Evolutionary conservation across 1,140 invertebrate genomes (phyloP).

Genomic region (Carcinoscorpius rotundicauda): DNA sequence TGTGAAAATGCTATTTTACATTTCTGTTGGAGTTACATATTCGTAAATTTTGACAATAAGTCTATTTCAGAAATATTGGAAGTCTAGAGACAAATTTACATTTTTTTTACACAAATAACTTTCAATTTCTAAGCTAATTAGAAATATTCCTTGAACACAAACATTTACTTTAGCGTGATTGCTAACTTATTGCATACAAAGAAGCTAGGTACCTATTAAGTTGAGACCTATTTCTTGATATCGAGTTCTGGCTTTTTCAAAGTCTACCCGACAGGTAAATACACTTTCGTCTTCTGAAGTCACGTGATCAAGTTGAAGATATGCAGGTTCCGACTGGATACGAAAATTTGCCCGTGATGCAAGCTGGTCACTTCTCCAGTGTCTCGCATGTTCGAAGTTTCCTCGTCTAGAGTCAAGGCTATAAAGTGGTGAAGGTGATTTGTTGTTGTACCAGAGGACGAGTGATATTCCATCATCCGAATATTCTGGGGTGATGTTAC

Average conservation of each 20-base stretch:
- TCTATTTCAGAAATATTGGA: too few relatives aligned
- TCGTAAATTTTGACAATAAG: too few relatives aligned
- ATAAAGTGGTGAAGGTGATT: conserved; percentile 59
- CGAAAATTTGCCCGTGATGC: conserved; percentile 8
- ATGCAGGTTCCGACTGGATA: conserved; percentile 40
- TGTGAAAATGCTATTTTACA: too few relatives aligned
- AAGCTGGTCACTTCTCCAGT: conserved; percentile 4
- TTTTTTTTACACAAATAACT: too few relatives aligned
- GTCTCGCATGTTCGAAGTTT: conserved; percentile 10
- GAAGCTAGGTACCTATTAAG: conserved; percentile 55
- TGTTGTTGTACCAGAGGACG: conserved; percentile 73
- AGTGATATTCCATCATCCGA: conserved; percentile 32
- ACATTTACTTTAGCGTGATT: too few relatives aligned
- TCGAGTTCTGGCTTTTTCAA: conserved; percentile 72
- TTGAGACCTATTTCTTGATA: conserved; percentile 79
- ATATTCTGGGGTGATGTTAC: too few relatives aligned
- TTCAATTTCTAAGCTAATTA: too few relatives aligned
- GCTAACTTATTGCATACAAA: background rate
- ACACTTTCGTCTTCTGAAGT: conserved; percentile 66
- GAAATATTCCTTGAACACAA: too few relatives aligned
- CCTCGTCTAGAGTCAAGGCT: conserved; percentile 16
- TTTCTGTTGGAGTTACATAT: too few relatives aligned
- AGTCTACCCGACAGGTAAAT: conserved; percentile 74
- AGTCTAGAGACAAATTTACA: too few relatives aligned
- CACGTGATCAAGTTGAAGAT: conserved; percentile 61